Base-by-base conservation (phyloP, 2,797 vertebrate genomes). In the Pseudotriccus pelzelni region DNA sequence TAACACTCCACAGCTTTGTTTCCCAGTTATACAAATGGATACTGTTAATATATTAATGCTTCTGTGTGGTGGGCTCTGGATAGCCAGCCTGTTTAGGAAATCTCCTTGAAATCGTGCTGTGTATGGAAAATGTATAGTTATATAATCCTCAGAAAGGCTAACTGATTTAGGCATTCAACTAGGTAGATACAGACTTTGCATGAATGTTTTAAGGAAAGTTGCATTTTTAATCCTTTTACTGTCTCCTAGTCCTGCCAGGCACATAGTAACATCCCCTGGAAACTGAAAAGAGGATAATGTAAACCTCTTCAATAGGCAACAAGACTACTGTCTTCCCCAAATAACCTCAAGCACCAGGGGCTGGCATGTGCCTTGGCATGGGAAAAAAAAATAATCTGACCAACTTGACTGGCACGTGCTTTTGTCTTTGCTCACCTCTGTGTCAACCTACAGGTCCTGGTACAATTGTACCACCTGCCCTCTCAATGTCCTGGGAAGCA, bases 191-290 rank as follows among this genome's bases (percentile, higher is more conserved):
- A 97, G 94, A 95, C 88, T 97, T 97, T 73, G 18, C 76, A 97
- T 95, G 1, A 97, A 97, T 96, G 84, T 97, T 97, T 97, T 86
- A 94, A 91, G 58, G 67, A 81, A 94, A 94, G 37, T 58, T 95
- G 77, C 83, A 96, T 96, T 97, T 97, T 97, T 97, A 97, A 96
- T 96, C 50, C 50, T 73, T 92, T 91, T 73, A 75, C 67, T 81
- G 77, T 41, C 81, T 91, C 92, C 64, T 76, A 66, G 37, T 92
- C 27, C 66, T 94, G 36, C 64, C 80, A 91, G 59, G 63, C 68
- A 78, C 56, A 77, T 27, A 37, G 66, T 30, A 69, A 75, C 43
- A 21, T 84, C 69, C 73, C 53, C 36, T 76, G 80, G 53, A 95
- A 94, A 84, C 6, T 64, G 67, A 93, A 89, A 5, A 39, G 78